These are phyloP conservation scores for Drosophila mimica DNA, from an alignment of 2,888 invertebrate genomes.

Conservation along the genomic window DNA sequence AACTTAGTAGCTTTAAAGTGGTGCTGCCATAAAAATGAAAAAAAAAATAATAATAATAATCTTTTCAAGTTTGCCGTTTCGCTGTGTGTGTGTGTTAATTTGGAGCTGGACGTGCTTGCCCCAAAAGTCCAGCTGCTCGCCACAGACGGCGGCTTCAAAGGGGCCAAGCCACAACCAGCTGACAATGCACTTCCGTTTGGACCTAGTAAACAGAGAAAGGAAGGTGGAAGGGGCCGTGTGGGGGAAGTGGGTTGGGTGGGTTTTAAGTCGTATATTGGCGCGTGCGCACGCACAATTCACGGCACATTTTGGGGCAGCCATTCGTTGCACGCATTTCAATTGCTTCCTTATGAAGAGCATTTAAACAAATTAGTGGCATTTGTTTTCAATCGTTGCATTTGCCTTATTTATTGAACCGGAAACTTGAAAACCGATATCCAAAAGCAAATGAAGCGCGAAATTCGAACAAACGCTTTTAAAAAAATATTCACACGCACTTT, in stretches of 20 bases:
- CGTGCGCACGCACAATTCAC: slow-evolving; percentile 65
- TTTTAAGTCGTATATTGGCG: slow-evolving; percentile 35
- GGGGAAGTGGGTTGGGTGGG: not conserved
- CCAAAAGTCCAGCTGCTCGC: slow-evolving; percentile 43
- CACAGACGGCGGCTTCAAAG: slow-evolving; percentile 48
- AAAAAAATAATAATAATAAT: not conserved
- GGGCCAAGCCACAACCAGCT: slow-evolving; percentile 35
- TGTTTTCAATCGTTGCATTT: slow-evolving; percentile 7
- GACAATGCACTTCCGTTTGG: slow-evolving; percentile 72
- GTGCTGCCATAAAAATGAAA: slow-evolving; percentile 27
- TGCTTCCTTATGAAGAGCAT: slow-evolving; percentile 38
- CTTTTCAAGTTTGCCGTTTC: slow-evolving; percentile 72
- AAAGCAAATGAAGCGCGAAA: slow-evolving; percentile 67
- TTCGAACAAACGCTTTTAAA: slow-evolving; percentile 25
- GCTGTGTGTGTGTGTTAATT: slow-evolving; percentile 49
- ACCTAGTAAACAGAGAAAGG: too few species aligned
- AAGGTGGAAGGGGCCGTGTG: too few species aligned
- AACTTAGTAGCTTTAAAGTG: slow-evolving; percentile 14
- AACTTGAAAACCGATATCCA: slow-evolving; percentile 51
- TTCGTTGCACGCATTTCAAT: slow-evolving; percentile 63
- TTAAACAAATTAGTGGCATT: slow-evolving; percentile 55
- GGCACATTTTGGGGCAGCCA: slow-evolving; percentile 34
- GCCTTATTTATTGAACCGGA: slow-evolving; percentile 67
- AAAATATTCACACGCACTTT: slow-evolving; percentile 30
- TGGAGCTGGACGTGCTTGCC: slow-evolving; percentile 62